These are phyloP conservation scores for Ifrita kowaldi DNA, from an alignment of 2,113 vertebrate species.

Conservation along the genomic window DNA sequence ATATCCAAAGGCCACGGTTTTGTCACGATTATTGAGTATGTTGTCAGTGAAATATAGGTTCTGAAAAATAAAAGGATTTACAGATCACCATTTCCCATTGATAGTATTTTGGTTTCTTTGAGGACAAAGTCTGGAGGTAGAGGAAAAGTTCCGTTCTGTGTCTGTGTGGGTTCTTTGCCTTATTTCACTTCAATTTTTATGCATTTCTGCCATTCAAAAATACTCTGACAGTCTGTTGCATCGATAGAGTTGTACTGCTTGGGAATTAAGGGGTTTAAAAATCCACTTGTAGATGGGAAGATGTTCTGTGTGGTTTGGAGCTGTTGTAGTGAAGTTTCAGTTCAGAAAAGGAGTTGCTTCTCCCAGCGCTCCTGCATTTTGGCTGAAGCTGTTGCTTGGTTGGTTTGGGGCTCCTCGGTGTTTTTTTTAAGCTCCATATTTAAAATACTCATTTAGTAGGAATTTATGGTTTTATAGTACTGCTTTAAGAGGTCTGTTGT, in stretches of 20 bases:
- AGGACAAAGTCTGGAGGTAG: not conserved
- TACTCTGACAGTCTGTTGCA: not conserved
- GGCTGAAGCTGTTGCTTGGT: not conserved
- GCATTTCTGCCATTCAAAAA: not conserved
- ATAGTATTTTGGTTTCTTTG: not conserved
- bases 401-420: not conserved
- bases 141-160: not conserved
- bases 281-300: not conserved
- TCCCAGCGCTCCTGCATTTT: not conserved
- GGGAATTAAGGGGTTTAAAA: not conserved
- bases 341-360: not conserved
- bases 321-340: not conserved
- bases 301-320: not conserved
- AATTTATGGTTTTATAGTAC: not conserved
- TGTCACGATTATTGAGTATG: not conserved
- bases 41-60: not conserved
- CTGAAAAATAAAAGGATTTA: not conserved
- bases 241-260: not conserved
- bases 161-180: not conserved
- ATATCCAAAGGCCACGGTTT: rapidly evolving
- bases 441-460: not conserved
- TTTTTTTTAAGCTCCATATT: not conserved
- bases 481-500: not conserved
- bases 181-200: not conserved
- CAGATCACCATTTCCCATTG: not conserved